phyloP scores from a whole-genome alignment of 2,888 invertebrate genomes.

The Physocephala rufipes region DNA sequence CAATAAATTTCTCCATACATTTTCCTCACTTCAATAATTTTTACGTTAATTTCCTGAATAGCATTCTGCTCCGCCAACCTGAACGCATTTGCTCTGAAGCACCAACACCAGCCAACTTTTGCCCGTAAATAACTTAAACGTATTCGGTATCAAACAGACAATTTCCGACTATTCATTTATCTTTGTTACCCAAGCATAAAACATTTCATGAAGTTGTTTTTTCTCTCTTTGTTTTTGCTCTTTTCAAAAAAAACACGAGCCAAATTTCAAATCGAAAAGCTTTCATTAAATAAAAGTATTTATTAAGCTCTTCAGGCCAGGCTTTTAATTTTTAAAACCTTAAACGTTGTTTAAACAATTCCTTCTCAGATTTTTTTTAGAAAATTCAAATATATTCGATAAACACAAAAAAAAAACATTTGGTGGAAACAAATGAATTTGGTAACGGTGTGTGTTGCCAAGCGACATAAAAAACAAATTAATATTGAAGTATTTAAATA shows the following conservation, averaged over 20 bases:
- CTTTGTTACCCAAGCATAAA: conserved; percentile 27
- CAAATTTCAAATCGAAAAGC: background rate
- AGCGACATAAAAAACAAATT: too few species aligned
- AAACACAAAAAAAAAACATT: too few species aligned
- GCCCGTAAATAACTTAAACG: background rate
- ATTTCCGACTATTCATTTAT: background rate
- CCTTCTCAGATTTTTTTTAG: too few species aligned
- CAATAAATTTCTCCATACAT: background rate
- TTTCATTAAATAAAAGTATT: background rate
- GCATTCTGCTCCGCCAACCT: conserved; percentile 26
- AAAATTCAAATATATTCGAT: too few species aligned
- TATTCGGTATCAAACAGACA: background rate
- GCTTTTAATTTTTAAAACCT: background rate
- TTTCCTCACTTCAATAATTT: conserved; percentile 11
- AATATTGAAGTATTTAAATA: too few species aligned
- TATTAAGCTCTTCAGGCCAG: too few species aligned
- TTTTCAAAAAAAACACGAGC: conserved; percentile 17
- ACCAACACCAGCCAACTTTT: background rate
- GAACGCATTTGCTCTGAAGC: conserved; percentile 13
- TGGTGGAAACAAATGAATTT: too few species aligned
- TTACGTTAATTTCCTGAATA: conserved; percentile 1
- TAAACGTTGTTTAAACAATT: background rate
- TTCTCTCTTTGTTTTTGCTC: too few species aligned
- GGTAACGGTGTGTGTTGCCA: too few species aligned
- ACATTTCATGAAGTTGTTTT: conserved; percentile 18